Percentiles rank a stretch among this genome's conserved stretches.
Conservation (phyloP, 2,113 vertebrate species). For the Heterochromis multidens region DNA sequence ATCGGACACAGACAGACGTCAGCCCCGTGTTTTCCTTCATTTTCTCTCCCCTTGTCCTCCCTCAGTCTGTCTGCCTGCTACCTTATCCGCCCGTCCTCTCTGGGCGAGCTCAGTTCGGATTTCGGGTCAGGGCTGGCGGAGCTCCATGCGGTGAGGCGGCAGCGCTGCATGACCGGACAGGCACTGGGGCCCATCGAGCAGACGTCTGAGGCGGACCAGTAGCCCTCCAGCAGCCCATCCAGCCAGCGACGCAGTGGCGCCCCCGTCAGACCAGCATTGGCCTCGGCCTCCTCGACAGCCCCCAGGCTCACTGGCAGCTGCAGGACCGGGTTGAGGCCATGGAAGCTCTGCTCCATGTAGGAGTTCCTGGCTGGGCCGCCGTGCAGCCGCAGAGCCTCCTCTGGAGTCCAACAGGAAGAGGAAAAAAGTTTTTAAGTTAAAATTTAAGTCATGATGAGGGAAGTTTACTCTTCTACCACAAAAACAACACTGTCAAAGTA, state of each 20-base stretch:
- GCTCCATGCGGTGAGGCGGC: conserved; percentile 87
- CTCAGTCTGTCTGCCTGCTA: conserved; percentile 76
- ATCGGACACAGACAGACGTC: background rate
- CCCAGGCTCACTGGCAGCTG: conserved; percentile 84
- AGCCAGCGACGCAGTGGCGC: conserved; percentile 85
- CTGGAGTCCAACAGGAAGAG: conserved; percentile 67
- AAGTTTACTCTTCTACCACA: background rate
- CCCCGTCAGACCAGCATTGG: conserved; percentile 81
- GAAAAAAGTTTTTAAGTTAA: background rate
- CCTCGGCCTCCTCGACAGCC: conserved; percentile 85
- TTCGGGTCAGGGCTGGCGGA: conserved; percentile 93
- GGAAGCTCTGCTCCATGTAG: conserved; percentile 99
- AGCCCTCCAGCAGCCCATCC: conserved; percentile 81
- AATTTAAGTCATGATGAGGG: background rate
- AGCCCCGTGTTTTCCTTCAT: conserved; percentile 11
- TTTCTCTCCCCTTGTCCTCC: background rate
- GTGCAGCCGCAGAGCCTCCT: conserved; percentile 84
- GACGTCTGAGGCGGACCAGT: conserved; percentile 89
- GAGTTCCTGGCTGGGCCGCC: conserved; percentile 84
- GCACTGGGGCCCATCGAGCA: conserved; percentile 80
- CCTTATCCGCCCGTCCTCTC: conserved; percentile 88
- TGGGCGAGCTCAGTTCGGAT: conserved; percentile 82
- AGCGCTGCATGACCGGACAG: conserved; percentile 87
- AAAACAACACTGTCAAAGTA: rapidly evolving
- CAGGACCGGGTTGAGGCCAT: conserved; percentile 90